Evolutionary conservation across 1,140 invertebrate genomes (phyloP), one percentile per base, ranked within the genome.

Genomic region (Rhagoletis zephyria): DNA sequence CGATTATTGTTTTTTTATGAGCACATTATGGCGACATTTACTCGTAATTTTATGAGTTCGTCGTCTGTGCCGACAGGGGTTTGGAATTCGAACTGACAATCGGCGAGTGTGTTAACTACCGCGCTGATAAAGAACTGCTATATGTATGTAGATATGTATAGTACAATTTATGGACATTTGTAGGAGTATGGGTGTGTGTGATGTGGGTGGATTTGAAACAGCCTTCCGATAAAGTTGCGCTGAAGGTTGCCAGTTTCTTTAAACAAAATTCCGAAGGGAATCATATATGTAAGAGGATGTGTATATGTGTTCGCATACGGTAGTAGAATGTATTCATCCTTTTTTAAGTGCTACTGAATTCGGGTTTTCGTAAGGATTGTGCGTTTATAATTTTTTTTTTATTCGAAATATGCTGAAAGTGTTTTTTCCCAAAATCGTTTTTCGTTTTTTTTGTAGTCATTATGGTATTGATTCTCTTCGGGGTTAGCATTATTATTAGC

Each of bases 1-100:
- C 19, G 74, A 81, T 81, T 81, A 81, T 81, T 81, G 74, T 81
- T 81, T 81, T 63, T 81, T 81, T 81, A 81, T 81, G 74, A 81
- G 45, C 74, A 7, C 74, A 81, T 81, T 48, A 81, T 81, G 74
- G 74, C 74, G 74, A 56, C 74, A 81, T 81, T 81, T 81, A 81
- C 48, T 81, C 74, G 51, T 81, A 81, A 81, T 81, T 81, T 81
- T 81, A 81, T 81, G 74, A 81, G 48, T 81, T 30, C 40, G 16
- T 81, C 48, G 74, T 81, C 74, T 51, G 74, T 56, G 48, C 74
- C 74, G 74, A 51, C 74, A 56, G 42, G 74, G 74, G 74, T 81
- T 30, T 30, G 30, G 30, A 30, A 30, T 30, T 12, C 48, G n/a
- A 19, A 56, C 14, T 81, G 74, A 81, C 74, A 81, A 81, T 10